Base-by-base conservation (phyloP, 2,797 vertebrate genomes). In the Lemur catta region DNA sequence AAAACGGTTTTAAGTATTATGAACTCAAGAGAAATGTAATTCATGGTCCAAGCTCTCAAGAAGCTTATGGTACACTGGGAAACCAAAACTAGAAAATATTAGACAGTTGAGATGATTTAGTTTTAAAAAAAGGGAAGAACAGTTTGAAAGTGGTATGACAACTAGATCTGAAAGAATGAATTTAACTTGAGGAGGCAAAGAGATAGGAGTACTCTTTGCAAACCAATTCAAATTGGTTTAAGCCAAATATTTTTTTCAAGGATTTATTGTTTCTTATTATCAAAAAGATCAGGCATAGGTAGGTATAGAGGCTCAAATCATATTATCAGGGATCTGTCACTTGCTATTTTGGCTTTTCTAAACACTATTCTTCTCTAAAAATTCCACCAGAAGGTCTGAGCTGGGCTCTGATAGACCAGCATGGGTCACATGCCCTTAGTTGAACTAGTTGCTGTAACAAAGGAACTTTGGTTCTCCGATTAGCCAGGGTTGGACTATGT, bases 41-140 rank as follows among this genome's bases (percentile, higher is more conserved):
- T 86, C 1, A 28, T 35, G 41, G 10, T 18, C 24, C 74, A 71
- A 90, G 38, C 2, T 1, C 50, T 89, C 43, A 71, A 72, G 61
- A 94, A 76, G 33, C 18, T 59, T 76, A 33, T 84, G 78, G 43
- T 43, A 69, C 12, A 84, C 33, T 41, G 2, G 22, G 57, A 43
- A 80, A 95, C 74, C 41, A 88, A 79, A 88, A 72, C 35, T 63
- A 82, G 69, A 76, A 93, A 61, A 91, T 59, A 26, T 52, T 84
- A 55, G 72, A 84, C 6, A 76, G 35, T 22, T 46, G 43, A 71
- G 43, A 76, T 69, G 8, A 48, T 87, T 35, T 82, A 61, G 26
- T 57, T 7, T 87, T 87, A 52, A 93, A 76, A 20, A 91, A 91
- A 89, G n/a, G 55, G 38, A 91, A 65, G 71, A 74, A 92, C 15